These are phyloP conservation scores for Ichneumoninae sp. DNA, from an alignment of 2,888 invertebrate species.

Conservation along the genomic window DNA sequence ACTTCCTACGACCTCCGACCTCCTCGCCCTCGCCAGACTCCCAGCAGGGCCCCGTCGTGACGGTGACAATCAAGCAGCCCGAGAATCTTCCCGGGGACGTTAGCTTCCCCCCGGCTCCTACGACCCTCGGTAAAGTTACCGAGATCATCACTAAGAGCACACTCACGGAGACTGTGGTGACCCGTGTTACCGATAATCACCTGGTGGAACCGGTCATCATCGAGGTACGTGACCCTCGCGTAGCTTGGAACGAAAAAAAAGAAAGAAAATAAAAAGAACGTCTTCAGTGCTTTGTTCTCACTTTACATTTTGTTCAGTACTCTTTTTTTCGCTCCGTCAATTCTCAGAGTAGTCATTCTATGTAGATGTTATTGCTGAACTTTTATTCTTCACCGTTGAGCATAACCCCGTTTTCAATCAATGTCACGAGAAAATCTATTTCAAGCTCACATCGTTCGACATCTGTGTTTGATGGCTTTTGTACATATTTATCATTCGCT, in stretches of 20 bases:
- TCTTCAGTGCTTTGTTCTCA: slow-evolving; percentile 19
- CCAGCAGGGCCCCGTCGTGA: slow-evolving; percentile 87
- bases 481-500: slow-evolving; percentile 60
- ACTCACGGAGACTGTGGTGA: slow-evolving; percentile 97
- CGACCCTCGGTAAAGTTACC: slow-evolving; percentile 93
- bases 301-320: slow-evolving; percentile 16
- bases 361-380: slow-evolving; percentile 22
- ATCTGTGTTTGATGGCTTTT: neutral
- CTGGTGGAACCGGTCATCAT: slow-evolving; percentile 93
- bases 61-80: slow-evolving; percentile 93
- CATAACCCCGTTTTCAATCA: slow-evolving; percentile 19
- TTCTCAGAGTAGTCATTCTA: slow-evolving; percentile 13
- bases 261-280: neutral
- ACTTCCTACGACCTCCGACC: slow-evolving; percentile 89
- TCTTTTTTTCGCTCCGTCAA: slow-evolving; percentile 22
- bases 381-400: slow-evolving; percentile 22
- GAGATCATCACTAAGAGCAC: slow-evolving; percentile 98
- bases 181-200: slow-evolving; percentile 96
- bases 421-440: slow-evolving; percentile 1
- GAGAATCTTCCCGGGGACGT: slow-evolving; percentile 88
- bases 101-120: slow-evolving; percentile 93
- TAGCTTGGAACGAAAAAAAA: slow-evolving; percentile 11
- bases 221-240: slow-evolving; percentile 89
- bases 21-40: slow-evolving; percentile 83
- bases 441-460: neutral